Conservation (phyloP, 2,797 vertebrate genomes). For the Tangara arthus region DNA sequence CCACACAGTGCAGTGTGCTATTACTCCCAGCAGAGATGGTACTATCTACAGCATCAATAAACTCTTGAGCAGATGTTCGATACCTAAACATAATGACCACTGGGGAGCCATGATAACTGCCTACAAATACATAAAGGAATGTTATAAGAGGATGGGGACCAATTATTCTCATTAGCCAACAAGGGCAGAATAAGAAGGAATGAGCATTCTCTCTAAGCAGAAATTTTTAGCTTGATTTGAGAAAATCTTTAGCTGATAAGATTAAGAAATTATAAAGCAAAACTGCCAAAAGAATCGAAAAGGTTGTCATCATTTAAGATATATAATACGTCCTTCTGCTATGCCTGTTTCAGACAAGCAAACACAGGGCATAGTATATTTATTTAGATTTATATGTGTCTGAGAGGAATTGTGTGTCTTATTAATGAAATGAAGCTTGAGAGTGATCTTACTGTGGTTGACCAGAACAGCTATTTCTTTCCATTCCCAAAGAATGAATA, state of each 20-base stretch:
- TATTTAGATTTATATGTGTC: not conserved
- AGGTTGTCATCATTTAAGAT: not conserved
- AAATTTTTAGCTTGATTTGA: not conserved
- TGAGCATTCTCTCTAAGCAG: not conserved
- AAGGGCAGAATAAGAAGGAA: constrained; percentile 21
- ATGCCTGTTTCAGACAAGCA: not conserved
- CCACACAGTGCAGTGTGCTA: not conserved
- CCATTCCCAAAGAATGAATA: not conserved
- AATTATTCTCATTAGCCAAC: constrained; percentile 50
- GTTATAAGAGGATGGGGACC: constrained; percentile 24
- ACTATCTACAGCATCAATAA: constrained; percentile 43
- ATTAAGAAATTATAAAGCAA: not conserved
- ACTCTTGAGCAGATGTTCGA: constrained; percentile 63
- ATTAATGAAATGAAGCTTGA: not conserved
- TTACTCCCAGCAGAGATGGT: not conserved
- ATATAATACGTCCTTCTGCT: not conserved
- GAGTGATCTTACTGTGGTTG: not conserved
- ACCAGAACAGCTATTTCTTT: not conserved
- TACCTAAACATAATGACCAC: constrained; percentile 53
- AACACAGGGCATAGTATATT: not conserved
- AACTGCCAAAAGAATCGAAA: not conserved
- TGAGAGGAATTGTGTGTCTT: not conserved
- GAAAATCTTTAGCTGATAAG: not conserved
- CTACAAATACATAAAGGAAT: constrained; percentile 54
- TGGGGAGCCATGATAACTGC: constrained; percentile 33